A percentile compares a stretch with the other conserved stretches of the same genome.
Conservation (phyloP, 2,113 vertebrate genomes). For the Manacus vitellinus region DNA sequence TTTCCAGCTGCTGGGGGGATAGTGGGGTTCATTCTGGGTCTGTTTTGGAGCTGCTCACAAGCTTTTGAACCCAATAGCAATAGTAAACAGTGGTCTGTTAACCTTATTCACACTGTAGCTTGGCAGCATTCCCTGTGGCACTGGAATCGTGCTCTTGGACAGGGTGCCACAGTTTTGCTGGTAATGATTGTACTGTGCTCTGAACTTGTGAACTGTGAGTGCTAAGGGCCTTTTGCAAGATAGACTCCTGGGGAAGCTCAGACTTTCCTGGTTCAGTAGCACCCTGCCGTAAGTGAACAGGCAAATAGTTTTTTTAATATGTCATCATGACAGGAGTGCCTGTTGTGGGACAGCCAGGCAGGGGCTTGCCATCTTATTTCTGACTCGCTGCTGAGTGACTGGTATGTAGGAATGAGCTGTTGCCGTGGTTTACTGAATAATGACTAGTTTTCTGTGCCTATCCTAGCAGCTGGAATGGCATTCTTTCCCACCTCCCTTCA, state of each 20-base stretch:
- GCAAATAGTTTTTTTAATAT: not conserved
- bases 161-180: not conserved
- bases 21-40: not conserved
- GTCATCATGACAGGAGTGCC: not conserved
- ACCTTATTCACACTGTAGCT: not conserved
- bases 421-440: not conserved
- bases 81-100: not conserved
- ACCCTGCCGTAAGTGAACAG: not conserved
- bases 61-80: not conserved
- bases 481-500: not conserved
- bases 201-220: accelerated
- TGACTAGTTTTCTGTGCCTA: not conserved
- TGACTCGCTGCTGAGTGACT: not conserved
- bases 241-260: not conserved
- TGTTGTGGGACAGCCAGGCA: not conserved
- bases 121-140: not conserved
- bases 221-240: not conserved
- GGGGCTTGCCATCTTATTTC: not conserved
- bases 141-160: accelerated
- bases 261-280: not conserved
- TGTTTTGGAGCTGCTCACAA: accelerated
- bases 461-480: not conserved
- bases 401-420: not conserved
- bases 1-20: not conserved
- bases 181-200: not conserved